Base-by-base conservation (phyloP, 2,888 invertebrate genomes). In the Adelognathus sp. region DNA sequence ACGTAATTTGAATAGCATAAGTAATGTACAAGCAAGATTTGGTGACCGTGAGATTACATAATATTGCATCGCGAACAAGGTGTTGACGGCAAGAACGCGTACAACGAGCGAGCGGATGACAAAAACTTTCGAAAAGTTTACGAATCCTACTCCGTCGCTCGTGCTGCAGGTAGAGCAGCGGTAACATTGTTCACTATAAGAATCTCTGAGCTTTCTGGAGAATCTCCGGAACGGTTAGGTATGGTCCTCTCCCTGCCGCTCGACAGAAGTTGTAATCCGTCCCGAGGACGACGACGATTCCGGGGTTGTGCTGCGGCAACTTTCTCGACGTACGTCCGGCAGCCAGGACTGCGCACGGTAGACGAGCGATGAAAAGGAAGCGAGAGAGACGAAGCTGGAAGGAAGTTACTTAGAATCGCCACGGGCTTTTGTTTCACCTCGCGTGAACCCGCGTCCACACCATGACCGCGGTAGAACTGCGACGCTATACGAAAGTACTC, bases 181-280 rank as follows among this genome's bases (percentile, higher is more conserved):
- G 64, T 33, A 71, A 76, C 44, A 66, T 76, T 72, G 33, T 64
- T 76, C 72, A 52, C 66, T 72, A 72, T 76, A 66, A 67, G 58
- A 66, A 39, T 58, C 41, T 27, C 36, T 52, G 41, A 66, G 66
- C 24, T 50, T 11, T 7, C 14, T 24, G 36, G 16, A 52, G 27
- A 52, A 39, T 64, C 50, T 50, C 14, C 33, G 18, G 11, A 9
- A 67, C 27, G 18, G 29, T 21, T 21, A 16, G 56, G 41, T 14
- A 31, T 7, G 56, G 64, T 50, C 56, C 44, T 64, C 33, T 14
- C 39, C 14, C 5, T 16, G 66, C 56, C 71, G 64, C 44, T 67
- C 54, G 73, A 66, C 74, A 74, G 60, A 88, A 89, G 85, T 89
- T 88, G 86, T 89, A 89, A 89, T 89, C 87, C 87, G 84, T 81